phyloP scores from a whole-genome alignment of 2,888 invertebrate species.

The Argyra leucocephala region DNA sequence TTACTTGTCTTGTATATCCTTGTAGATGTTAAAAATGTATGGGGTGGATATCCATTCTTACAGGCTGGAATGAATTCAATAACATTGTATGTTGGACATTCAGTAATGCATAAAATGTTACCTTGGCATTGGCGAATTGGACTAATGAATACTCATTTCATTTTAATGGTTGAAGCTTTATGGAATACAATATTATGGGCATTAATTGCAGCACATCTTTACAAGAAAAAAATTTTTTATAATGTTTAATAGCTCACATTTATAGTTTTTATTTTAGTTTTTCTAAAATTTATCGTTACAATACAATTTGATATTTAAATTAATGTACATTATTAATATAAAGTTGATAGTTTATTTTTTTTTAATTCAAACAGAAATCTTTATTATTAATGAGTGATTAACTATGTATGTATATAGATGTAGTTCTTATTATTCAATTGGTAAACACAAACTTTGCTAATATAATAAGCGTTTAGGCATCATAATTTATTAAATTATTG shows the following conservation, averaged over 20 bases:
- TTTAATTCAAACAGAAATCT: no score
- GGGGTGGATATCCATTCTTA: conserved; percentile 83
- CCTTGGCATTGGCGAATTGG: conserved; percentile 72
- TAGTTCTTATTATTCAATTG: no score
- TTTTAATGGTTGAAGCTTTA: conserved; percentile 59
- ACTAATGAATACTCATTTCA: conserved; percentile 62
- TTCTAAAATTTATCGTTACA: no score
- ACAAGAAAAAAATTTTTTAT: conserved; percentile 51
- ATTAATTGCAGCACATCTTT: conserved; percentile 65
- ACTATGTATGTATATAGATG: no score
- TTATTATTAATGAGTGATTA: no score
- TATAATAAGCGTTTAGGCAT: no score
- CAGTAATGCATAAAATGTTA: conserved; percentile 60
- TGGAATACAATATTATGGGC: conserved; percentile 85
- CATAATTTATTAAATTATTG: no score
- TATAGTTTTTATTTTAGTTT: no score
- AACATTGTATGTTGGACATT: conserved; percentile 78
- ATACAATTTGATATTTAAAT: no score
- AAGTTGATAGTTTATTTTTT: no score
- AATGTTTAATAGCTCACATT: conserved; percentile 32
- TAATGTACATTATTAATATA: no score
- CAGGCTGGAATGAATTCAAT: conserved; percentile 90
- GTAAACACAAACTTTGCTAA: no score
- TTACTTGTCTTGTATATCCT: conserved; percentile 65
- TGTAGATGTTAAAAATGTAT: conserved; percentile 62